A percentile compares a stretch with the other conserved stretches of the same genome.
Conservation (phyloP, 2,113 vertebrate species). For the Poecile atricapillus region DNA sequence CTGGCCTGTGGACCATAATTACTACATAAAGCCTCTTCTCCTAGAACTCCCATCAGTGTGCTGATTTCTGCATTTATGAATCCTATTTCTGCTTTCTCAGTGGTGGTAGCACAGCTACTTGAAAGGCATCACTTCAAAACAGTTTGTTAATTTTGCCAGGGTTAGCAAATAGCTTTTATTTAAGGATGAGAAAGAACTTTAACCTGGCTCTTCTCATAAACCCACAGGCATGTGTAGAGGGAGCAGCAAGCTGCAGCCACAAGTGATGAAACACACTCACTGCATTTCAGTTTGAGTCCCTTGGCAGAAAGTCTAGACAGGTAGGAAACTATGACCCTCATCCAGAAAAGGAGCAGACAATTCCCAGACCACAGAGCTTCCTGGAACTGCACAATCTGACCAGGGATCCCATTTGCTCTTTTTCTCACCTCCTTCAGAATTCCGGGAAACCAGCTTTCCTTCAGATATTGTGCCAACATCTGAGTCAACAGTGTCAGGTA, state of each 20-base stretch:
- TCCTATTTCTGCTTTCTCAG: not conserved
- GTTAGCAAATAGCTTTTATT: not conserved
- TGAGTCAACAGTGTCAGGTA: not conserved
- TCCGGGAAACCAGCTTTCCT: not conserved
- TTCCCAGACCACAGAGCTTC: not conserved
- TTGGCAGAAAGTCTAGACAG: not conserved
- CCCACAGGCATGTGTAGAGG: not conserved
- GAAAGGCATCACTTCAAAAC: not conserved
- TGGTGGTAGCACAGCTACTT: not conserved
- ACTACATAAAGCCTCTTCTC: not conserved
- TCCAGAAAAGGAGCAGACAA: not conserved
- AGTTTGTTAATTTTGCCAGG: rapidly evolving
- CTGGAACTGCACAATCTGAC: not conserved
- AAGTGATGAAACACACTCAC: not conserved
- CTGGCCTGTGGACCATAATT: not conserved
- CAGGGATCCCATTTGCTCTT: not conserved
- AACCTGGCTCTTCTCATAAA: not conserved
- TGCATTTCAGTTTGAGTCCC: not conserved
- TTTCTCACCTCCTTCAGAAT: not conserved
- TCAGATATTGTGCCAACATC: not conserved
- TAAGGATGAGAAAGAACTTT: not conserved
- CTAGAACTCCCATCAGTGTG: not conserved
- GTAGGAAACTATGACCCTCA: not conserved
- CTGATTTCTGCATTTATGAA: not conserved
- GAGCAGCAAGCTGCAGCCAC: not conserved